phyloP scores from a whole-genome alignment of 2,888 invertebrate species.

The Dusona sp. region DNA sequence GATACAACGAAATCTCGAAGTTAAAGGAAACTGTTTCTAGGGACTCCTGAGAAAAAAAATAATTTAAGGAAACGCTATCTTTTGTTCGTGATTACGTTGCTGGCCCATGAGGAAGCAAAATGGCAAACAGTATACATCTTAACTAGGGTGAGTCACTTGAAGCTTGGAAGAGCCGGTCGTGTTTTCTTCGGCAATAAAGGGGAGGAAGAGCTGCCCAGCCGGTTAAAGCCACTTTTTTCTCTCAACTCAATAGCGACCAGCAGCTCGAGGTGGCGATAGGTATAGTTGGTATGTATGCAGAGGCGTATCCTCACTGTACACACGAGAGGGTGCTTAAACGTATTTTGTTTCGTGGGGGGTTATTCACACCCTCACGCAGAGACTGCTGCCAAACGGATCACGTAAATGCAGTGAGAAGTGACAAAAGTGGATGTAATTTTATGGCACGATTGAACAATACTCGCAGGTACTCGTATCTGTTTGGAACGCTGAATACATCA shows the following conservation, averaged over 20 bases:
- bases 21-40: background rate
- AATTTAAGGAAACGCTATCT: background rate
- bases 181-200: slow-evolving; percentile 7
- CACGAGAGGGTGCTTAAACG: slow-evolving; percentile 74
- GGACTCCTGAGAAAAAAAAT: background rate
- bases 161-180: slow-evolving; percentile 3
- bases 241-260: slow-evolving; percentile 75
- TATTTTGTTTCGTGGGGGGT: slow-evolving; percentile 76
- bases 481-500: background rate
- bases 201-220: slow-evolving; percentile 43
- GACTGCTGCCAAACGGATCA: slow-evolving; percentile 4
- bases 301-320: slow-evolving; percentile 72
- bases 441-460: background rate
- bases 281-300: slow-evolving; percentile 26
- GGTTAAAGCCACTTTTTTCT: slow-evolving; percentile 77
- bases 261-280: slow-evolving; percentile 65
- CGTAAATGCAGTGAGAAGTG: slow-evolving; percentile 17
- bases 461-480: background rate
- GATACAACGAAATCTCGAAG: background rate
- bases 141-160: slow-evolving; percentile 42
- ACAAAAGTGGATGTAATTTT: slow-evolving; percentile 6
- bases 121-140: slow-evolving; percentile 8
- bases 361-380: slow-evolving; percentile 49
- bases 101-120: slow-evolving; percentile 11
- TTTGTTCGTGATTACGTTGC: background rate